Evolutionary conservation across 2,113 vertebrate genomes (phyloP).

Genomic region (Daubentonia madagascariensis): DNA sequence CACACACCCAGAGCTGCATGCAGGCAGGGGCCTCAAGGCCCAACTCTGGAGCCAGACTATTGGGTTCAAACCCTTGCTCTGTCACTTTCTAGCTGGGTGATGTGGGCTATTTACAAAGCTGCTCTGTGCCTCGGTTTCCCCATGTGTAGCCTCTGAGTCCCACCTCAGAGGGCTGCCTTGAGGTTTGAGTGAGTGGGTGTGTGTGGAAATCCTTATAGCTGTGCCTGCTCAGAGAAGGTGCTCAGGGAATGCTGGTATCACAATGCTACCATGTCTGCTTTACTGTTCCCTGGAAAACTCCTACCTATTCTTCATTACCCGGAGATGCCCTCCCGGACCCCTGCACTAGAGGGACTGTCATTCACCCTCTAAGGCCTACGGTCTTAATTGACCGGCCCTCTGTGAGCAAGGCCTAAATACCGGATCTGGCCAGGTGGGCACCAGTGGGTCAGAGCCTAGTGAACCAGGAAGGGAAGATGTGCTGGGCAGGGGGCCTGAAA

Average conservation of each 20-base stretch:
- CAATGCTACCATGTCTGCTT: fast-evolving
- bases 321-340: not conserved
- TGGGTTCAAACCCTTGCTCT: not conserved
- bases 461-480: not conserved
- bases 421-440: not conserved
- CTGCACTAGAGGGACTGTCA: too few relatives aligned
- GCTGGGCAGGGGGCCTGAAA: fast-evolving
- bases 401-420: not conserved
- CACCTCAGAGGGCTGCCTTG: not conserved
- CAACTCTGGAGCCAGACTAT: not conserved
- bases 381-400: fast-evolving
- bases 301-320: not conserved
- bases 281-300: not conserved
- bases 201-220: fast-evolving
- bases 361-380: fast-evolving
- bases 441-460: not conserved
- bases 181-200: not conserved
- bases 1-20: fast-evolving
- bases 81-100: not conserved
- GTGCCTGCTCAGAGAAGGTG: fast-evolving
- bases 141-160: fast-evolving
- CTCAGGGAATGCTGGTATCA: not conserved
- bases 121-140: not conserved
- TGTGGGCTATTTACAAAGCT: not conserved
- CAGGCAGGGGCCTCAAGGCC: not conserved